Evolutionary conservation across 2,888 invertebrate species (phyloP).

Genomic region (Euplagia quadripunctaria): DNA sequence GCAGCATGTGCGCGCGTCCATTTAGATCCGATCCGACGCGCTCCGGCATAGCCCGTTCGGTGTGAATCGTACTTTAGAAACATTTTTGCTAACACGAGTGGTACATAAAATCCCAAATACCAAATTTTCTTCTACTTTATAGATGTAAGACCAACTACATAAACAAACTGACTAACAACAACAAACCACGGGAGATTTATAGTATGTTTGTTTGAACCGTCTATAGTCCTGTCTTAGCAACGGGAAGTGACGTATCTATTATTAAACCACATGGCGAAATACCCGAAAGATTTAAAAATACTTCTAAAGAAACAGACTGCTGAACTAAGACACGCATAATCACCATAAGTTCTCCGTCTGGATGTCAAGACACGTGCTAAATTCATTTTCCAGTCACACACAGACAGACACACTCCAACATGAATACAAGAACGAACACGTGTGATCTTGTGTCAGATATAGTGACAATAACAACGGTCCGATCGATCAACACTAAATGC

Average conservation of each 20-base stretch:
- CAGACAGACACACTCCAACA: background rate
- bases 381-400: constrained; percentile 32
- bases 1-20: too few relatives aligned
- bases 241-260: constrained; percentile 11
- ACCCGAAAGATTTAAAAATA: constrained; percentile 12
- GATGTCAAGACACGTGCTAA: constrained; percentile 41
- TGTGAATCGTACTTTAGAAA: background rate
- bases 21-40: too few relatives aligned
- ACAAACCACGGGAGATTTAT: constrained; percentile 2
- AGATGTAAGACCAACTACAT: background rate
- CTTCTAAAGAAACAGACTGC: constrained; percentile 14
- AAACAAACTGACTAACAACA: constrained; percentile 4
- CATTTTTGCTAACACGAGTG: background rate
- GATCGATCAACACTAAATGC: constrained; percentile 26
- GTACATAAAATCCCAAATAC: background rate
- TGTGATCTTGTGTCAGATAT: constrained; percentile 38
- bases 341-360: constrained; percentile 33
- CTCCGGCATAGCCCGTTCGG: too few relatives aligned
- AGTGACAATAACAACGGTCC: constrained; percentile 47
- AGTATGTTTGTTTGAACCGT: constrained; percentile 1
- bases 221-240: constrained; percentile 6
- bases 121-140: background rate
- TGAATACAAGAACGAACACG: constrained; percentile 17
- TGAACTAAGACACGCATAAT: constrained; percentile 26
- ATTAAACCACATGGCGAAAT: constrained; percentile 9